Evolutionary conservation across 92 coral and sea anemone genomes (phyloP), one percentile per base, ranked within the genome.

Genomic region (Porites rus): DNA sequence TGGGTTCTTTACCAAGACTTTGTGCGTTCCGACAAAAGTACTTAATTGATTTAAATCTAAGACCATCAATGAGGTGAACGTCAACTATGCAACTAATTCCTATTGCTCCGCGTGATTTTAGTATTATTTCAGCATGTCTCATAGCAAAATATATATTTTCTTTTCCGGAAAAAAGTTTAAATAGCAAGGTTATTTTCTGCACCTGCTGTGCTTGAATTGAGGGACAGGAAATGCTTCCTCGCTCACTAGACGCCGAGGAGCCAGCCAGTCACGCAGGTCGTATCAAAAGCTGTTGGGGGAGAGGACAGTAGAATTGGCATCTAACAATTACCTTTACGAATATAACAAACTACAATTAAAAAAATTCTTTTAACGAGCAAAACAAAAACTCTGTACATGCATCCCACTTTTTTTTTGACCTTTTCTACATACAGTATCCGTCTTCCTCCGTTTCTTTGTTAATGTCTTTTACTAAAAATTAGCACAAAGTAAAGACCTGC

Each of bases 181-280:
- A 25, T 16, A 65, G 4, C 52, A 6, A 53, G 8, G 51, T 62
- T 21, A 51, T 51, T 51, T 20, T 17, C 77, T 19, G 53, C 80
- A 64, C 80, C 87, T 64, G 80, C 87, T 74, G 87, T 24, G 87
- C 11, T 4, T 74, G 80, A 83, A 83, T 74, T 13, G 74, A 51
- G 11, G 16, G 13, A 83, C 87, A 83, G 87, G 87, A 83, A 83
- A 74, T 74, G 52, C 87, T 81, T 18, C 11, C 60, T 17, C 13
- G 46, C 65, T 10, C 31, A 81, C 24, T 58, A 81, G 86, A 81
- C 86, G 22, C 24, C 38, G 58, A 70, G 77, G 78, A 81, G 86
- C 86, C 77, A 81, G 86, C 86, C 77, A 59, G 31, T 28, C 68
- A 65, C 80, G 58, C 64, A 64, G 72, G 19, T 51, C 59, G 59